These are phyloP conservation scores for Lochmaea crataegi DNA, from an alignment of 2,888 invertebrate genomes.

Conservation along the genomic window DNA sequence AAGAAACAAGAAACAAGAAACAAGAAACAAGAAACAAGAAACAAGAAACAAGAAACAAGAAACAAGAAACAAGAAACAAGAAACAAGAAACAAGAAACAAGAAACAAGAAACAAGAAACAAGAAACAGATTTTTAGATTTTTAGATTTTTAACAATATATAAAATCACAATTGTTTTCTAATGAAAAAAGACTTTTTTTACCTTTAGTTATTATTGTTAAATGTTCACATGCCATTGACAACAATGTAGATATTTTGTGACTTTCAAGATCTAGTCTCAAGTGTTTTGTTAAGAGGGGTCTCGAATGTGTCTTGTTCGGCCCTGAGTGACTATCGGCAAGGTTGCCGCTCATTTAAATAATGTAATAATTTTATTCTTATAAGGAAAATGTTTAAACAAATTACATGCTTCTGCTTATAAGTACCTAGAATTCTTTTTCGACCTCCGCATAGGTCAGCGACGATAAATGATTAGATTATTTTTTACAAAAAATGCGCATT, in stretches of 20 bases:
- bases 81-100: no score
- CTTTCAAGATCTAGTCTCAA: neutral
- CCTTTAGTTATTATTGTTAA: neutral
- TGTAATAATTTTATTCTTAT: constrained; percentile 35
- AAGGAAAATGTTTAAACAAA: constrained; percentile 32
- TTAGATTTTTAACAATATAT: no score
- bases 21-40: no score
- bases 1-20: no score
- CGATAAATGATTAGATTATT: constrained; percentile 11
- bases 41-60: no score
- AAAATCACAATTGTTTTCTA: no score
- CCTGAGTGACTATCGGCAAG: constrained; percentile 57
- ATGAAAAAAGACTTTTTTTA: no score
- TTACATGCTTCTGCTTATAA: constrained; percentile 28
- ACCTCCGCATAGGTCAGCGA: constrained; percentile 13
- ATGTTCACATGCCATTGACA: neutral
- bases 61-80: no score
- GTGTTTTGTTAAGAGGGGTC: constrained; percentile 14
- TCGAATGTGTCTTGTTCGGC: constrained; percentile 47
- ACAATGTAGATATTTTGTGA: constrained; percentile 6
- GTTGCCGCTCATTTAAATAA: constrained; percentile 42
- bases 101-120: no score
- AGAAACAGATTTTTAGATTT: no score
- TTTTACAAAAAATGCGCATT: constrained; percentile 15
- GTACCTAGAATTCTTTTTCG: constrained; percentile 18